Evolutionary conservation across 1,140 invertebrate species (phyloP).

Genomic region (Drosophila pandora): DNA sequence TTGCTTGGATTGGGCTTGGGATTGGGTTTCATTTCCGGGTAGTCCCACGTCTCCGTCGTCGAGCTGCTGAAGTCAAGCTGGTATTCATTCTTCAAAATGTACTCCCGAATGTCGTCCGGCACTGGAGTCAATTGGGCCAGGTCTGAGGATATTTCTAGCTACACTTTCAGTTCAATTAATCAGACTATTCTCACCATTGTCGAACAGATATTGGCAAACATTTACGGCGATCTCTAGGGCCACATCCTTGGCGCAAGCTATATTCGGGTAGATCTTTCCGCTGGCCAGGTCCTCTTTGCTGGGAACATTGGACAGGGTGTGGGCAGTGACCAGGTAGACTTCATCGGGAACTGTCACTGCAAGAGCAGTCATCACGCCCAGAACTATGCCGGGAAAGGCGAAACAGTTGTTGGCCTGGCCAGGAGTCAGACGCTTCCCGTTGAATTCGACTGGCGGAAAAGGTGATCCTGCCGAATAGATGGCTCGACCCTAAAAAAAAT

Average conservation of each 20-base stretch:
- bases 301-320: conserved; percentile 91
- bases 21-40: conserved; percentile 34
- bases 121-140: conserved; percentile 90
- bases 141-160: conserved; percentile 84
- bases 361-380: conserved; percentile 91
- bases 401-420: conserved; percentile 99
- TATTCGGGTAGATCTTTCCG: conserved; percentile 96
- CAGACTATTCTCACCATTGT: conserved; percentile 86
- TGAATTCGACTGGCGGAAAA: conserved; percentile 91
- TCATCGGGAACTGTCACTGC: conserved; percentile 93
- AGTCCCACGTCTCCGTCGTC: conserved; percentile 80
- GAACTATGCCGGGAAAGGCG: conserved; percentile 97
- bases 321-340: conserved; percentile 93
- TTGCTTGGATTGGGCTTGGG: background rate
- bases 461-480: conserved; percentile 96
- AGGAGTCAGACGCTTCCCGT: conserved; percentile 91
- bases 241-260: conserved; percentile 92
- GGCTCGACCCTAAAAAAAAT: conserved; percentile 38
- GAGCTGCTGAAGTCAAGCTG: conserved; percentile 88
- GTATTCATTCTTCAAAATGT: conserved; percentile 91
- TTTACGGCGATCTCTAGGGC: conserved; percentile 93
- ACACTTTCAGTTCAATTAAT: background rate
- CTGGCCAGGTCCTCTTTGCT: conserved; percentile 90
- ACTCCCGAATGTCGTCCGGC: conserved; percentile 89
- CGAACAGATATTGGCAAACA: conserved; percentile 94